Evolutionary conservation across 2,888 invertebrate species (phyloP).

Genomic region (Andricus quercusramuli): DNA sequence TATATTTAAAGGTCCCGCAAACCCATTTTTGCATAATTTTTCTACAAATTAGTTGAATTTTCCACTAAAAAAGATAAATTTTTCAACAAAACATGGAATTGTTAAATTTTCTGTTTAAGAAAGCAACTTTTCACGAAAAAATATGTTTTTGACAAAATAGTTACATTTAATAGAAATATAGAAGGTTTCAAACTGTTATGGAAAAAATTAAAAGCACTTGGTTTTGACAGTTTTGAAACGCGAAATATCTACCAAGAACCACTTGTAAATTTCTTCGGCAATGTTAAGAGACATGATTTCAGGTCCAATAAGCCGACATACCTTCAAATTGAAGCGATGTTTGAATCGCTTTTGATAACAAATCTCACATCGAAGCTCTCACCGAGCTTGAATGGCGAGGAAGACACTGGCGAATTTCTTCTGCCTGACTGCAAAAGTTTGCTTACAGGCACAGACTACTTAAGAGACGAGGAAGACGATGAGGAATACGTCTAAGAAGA

Average conservation of each 20-base stretch:
- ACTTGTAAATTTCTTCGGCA: background rate
- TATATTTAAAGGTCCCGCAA: no score
- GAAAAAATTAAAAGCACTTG: background rate
- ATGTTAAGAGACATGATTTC: background rate
- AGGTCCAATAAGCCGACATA: background rate
- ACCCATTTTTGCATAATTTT: no score
- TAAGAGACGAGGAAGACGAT: background rate
- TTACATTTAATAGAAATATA: no score
- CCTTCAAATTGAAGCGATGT: background rate
- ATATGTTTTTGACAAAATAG: no score
- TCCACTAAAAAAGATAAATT: no score
- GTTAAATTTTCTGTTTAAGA: no score
- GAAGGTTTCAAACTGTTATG: background rate
- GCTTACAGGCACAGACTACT: background rate
- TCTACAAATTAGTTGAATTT: no score
- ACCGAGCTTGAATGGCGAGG: background rate
- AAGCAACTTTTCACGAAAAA: no score
- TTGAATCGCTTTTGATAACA: background rate
- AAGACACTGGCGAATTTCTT: background rate
- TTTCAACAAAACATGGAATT: no score
- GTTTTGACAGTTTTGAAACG: background rate
- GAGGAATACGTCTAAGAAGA: no score
- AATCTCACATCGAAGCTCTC: background rate
- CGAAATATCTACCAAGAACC: background rate
- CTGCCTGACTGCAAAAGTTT: background rate